Percentiles rank a stretch among this genome's conserved stretches.
Conservation (phyloP, 1,140 invertebrate genomes). For the Drosophila jambulina region DNA sequence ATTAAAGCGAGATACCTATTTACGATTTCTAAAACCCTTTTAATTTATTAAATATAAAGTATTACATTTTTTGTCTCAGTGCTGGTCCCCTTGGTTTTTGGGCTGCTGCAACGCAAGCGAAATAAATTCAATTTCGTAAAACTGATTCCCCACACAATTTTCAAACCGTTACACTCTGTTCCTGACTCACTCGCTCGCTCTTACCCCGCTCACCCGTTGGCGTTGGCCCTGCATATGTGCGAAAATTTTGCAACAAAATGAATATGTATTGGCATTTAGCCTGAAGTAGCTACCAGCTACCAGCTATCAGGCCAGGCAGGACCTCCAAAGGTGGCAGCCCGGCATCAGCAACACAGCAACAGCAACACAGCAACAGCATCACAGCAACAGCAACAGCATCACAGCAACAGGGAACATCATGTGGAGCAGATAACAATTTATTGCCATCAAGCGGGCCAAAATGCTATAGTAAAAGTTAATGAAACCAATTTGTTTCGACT, state of each 20-base stretch:
- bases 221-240: slow-evolving; percentile 74
- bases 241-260: slow-evolving; percentile 78
- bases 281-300: slow-evolving; percentile 69
- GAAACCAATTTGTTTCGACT: slow-evolving; percentile 78
- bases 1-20: not conserved
- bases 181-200: slow-evolving; percentile 14
- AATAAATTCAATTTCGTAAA: slow-evolving; percentile 83
- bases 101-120: slow-evolving; percentile 65
- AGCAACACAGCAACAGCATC: slow-evolving; percentile 16
- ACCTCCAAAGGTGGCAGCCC: slow-evolving; percentile 36
- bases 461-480: slow-evolving; percentile 83
- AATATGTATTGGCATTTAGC: slow-evolving; percentile 82
- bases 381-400: slow-evolving; percentile 33
- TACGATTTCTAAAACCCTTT: not conserved
- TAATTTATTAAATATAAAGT: not conserved
- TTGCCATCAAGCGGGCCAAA: slow-evolving; percentile 74
- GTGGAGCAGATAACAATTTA: slow-evolving; percentile 76
- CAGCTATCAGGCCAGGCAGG: slow-evolving; percentile 24
- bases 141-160: slow-evolving; percentile 83
- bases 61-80: slow-evolving; percentile 1
- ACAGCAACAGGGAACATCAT: slow-evolving; percentile 46
- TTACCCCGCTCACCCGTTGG: slow-evolving; percentile 19
- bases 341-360: slow-evolving; percentile 19
- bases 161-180: slow-evolving; percentile 25
- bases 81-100: slow-evolving; percentile 56